Evolutionary conservation across 2,888 invertebrate genomes (phyloP).

Genomic region (Leuctra nigra): DNA sequence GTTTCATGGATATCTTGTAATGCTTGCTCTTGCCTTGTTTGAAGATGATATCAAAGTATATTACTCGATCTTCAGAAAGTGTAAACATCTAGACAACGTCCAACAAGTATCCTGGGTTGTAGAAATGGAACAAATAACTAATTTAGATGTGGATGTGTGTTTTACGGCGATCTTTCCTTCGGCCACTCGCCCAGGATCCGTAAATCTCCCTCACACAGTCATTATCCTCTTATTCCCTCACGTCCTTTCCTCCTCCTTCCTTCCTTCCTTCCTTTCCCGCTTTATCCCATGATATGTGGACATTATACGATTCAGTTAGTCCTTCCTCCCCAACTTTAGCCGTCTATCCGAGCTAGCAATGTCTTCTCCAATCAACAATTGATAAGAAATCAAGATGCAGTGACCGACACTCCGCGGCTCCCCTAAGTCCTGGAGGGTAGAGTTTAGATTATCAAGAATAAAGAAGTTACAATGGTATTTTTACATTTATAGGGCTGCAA

Average conservation of each 20-base stretch:
- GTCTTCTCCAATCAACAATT: conserved; percentile 1
- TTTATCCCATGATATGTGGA: conserved; percentile 7
- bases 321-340: background rate
- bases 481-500: too few species aligned
- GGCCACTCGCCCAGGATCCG: background rate
- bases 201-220: conserved; percentile 14
- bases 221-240: conserved; percentile 16
- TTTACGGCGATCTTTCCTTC: background rate
- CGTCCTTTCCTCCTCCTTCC: conserved; percentile 11
- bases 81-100: too few species aligned
- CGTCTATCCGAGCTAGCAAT: background rate
- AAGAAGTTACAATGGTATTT: too few species aligned
- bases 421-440: too few species aligned
- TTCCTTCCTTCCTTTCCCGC: background rate
- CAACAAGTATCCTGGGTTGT: too few species aligned
- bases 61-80: too few species aligned
- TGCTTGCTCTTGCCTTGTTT: too few species aligned
- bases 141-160: background rate
- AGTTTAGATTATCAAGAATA: too few species aligned
- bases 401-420: too few species aligned
- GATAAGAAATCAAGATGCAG: background rate
- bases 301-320: background rate
- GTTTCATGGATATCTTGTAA: too few species aligned
- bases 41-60: too few species aligned
- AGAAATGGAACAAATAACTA: background rate